phyloP scores from a whole-genome alignment of 2,888 invertebrate species.

The Coleophora flavipennella region DNA sequence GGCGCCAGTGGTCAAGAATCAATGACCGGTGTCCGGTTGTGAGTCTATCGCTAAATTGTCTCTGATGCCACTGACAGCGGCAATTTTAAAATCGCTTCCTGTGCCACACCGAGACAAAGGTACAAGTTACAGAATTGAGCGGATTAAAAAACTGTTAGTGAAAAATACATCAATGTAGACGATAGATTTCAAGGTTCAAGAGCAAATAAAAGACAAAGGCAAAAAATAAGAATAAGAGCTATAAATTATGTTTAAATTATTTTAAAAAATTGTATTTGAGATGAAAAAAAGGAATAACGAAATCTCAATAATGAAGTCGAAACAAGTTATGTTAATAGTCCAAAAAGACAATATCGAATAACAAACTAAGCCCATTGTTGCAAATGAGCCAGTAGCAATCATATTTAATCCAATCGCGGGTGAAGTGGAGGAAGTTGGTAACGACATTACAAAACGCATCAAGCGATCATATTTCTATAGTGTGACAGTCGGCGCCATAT shows the following conservation, averaged over 20 bases:
- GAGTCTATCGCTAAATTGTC: slow-evolving; percentile 57
- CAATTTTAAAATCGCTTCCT: slow-evolving; percentile 67
- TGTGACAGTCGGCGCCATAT: slow-evolving; percentile 3
- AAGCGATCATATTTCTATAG: slow-evolving; percentile 4
- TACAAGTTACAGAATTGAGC: slow-evolving; percentile 2
- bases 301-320: no score
- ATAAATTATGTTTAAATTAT: no score
- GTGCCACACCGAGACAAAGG: slow-evolving; percentile 18
- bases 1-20: slow-evolving; percentile 59
- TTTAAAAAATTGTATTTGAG: no score
- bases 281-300: no score
- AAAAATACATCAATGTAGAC: no score
- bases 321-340: no score
- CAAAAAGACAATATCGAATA: no score
- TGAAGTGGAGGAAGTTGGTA: background rate
- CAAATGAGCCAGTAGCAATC: no score
- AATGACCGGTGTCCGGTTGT: slow-evolving; percentile 65
- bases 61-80: slow-evolving; percentile 58
- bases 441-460: background rate
- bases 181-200: no score
- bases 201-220: no score
- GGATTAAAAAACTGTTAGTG: background rate
- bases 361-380: background rate
- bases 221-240: no score
- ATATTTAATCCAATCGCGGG: background rate